Evolutionary conservation across 2,888 invertebrate genomes (phyloP), one percentile per base, ranked within the genome.

Genomic region (Amphipoea lucens): DNA sequence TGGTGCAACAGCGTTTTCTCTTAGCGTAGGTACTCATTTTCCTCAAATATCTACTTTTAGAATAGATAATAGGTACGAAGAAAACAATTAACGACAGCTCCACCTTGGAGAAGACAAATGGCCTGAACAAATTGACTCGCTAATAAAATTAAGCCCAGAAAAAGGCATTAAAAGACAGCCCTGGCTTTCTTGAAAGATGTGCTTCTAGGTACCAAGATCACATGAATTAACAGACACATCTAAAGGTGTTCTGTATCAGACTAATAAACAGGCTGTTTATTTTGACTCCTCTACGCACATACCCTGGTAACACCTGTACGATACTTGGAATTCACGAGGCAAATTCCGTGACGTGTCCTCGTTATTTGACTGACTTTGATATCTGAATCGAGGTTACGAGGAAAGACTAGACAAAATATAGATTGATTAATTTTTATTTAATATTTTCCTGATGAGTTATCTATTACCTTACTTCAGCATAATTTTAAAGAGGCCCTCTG

Each of bases 321-420:
- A 29, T 81, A 79, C 68, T 86, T 57, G 66, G 62, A 78, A 86
- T 75, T 79, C 54, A 67, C 40, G 11, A 48, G 17, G 40, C 72
- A 63, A 78, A 82, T 82, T 75, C 67, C 48, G 36, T 51, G 65
- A 68, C 42, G 51, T 68, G 65, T 76, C 78, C 73, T 83, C 67
- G 20, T 65, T 84, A 42, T 71, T 76, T 80, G 63, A 65, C 63
- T 76, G 79, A 71, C 74, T 82, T 87, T 81, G 83, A 71, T 76
- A 69, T 78, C 29, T 74, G 29, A 76, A 51, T 75, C 51, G 69
- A 69, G 75, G 76, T 68, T 72, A 76, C 14, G 36, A 78, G 75
- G 81, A 81, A 78, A 76, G 48, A 73, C 40, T 20, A 69, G 54
- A 57, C 62, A 68, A 81, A 81, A 74, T 68, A 68, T 23, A 3